These are phyloP conservation scores for Apogon talboti DNA, from an alignment of 2,797 vertebrate species.

Conservation along the genomic window DNA sequence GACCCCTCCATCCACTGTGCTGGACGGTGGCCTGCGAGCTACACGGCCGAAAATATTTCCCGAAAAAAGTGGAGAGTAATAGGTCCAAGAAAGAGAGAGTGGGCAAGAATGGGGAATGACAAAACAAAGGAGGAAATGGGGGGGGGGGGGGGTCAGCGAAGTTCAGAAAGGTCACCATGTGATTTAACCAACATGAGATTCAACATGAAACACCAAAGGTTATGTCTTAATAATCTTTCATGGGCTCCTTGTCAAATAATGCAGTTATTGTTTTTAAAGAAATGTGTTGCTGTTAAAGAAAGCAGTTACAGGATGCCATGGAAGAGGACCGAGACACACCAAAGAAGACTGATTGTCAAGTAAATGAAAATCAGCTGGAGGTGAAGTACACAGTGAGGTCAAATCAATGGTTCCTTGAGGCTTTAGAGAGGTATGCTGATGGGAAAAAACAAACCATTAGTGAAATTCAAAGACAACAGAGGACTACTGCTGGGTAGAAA, in stretches of 20 bases:
- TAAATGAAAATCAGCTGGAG: constrained; percentile 48
- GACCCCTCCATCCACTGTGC: constrained; percentile 88
- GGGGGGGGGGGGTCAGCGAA: constrained; percentile 21
- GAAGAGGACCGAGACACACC: constrained; percentile 63
- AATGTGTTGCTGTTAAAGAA: constrained; percentile 11
- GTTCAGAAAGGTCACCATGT: constrained; percentile 75
- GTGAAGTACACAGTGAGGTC: constrained; percentile 53
- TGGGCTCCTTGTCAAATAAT: constrained; percentile 38
- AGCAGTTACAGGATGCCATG: constrained; percentile 46
- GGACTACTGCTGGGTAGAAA: constrained; percentile 38
- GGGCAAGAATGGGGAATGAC: constrained; percentile 61
- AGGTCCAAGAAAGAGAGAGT: constrained; percentile 58
- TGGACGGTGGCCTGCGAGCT: constrained; percentile 87
- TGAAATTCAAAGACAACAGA: constrained; percentile 57
- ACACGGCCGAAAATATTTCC: constrained; percentile 74
- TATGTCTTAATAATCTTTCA: constrained; percentile 63
- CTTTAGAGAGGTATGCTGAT: constrained; percentile 64
- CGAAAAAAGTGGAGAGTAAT: constrained; percentile 57
- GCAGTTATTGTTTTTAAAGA: neutral
- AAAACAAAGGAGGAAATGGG: constrained; percentile 56
- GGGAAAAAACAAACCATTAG: constrained; percentile 70
- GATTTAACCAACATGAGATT: constrained; percentile 77
- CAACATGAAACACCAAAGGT: constrained; percentile 68
- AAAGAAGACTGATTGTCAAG: constrained; percentile 52
- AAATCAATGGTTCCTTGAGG: constrained; percentile 70